A percentile compares a stretch with the other conserved stretches of the same genome.
Conservation (phyloP, 1,140 invertebrate species). For the Drosophila baimaii region DNA sequence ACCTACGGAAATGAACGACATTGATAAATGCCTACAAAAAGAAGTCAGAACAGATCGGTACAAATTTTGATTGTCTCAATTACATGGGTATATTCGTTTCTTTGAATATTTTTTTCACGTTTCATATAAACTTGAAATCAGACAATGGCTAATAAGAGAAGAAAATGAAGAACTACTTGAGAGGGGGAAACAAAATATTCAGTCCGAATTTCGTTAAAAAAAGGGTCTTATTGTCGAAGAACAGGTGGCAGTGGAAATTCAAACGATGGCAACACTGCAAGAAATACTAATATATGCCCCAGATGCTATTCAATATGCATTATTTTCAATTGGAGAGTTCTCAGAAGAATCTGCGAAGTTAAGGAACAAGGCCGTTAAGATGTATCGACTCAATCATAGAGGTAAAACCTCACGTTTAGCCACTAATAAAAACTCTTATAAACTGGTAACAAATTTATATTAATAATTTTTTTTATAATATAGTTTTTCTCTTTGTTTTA, state of each 20-base stretch:
- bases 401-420: conserved; percentile 7
- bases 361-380: neutral
- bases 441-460: too few relatives aligned
- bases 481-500: too few relatives aligned
- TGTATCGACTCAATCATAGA: conserved; percentile 13
- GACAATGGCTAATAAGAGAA: conserved; percentile 22
- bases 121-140: conserved; percentile 29
- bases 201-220: conserved; percentile 1
- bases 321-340: conserved; percentile 22
- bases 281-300: conserved; percentile 13
- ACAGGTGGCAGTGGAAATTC: neutral
- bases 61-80: conserved; percentile 19
- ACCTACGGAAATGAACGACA: conserved; percentile 23
- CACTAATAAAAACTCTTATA: conserved; percentile 14
- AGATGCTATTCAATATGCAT: conserved; percentile 14
- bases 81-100: conserved; percentile 33
- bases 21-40: conserved; percentile 16
- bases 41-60: conserved; percentile 12
- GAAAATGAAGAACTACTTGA: neutral
- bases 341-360: conserved; percentile 20
- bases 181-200: neutral
- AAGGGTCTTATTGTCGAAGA: conserved; percentile 2
- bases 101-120: conserved; percentile 40
- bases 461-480: too few relatives aligned
- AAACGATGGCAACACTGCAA: conserved; percentile 16